Evolutionary conservation across 2,797 vertebrate species (phyloP), one percentile per base, ranked within the genome.

Genomic region (Sebastolobus alascanus): DNA sequence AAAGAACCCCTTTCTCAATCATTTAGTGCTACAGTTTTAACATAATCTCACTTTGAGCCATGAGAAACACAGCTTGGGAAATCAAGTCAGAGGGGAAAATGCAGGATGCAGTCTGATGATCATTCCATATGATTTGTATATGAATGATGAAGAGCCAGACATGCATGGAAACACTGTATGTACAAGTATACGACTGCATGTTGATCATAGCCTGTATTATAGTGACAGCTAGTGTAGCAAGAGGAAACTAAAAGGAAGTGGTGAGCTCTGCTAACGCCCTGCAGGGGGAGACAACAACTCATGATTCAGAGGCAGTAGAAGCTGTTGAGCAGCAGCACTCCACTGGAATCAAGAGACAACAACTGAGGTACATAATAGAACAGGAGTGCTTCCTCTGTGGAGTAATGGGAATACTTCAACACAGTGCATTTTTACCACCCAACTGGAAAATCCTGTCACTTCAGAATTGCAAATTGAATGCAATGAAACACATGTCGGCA

Each of bases 261-360:
- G 7, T 18, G 37, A 68, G 69, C 25, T 84, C 80, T 27, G 63
- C 64, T 35, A 16, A 11, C 12, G 54, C 6, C 89, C 94, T 87
- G 86, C 87, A 95, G 94, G 86, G 92, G 94, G 93, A 85, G 93
- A 87, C 86, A 91, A 29, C 8, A n/a, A 59, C 77, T 11, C 4
- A 5, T 11, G 8, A 31, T 1, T n/a, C 31, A 35, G 61, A 7
- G 37, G 29, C 56, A 66, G 4, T 1, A 20, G 8, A 18, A 67
- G 27, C 35, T 11, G 20, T 40, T 75, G 43, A 18, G 43, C 5
- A 68, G 11, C 70, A 46, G 31, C 43, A 8, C 69, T 73, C 3
- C n/a, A n/a, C 58, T 40, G 40, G 54, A 87, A 40, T 66, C 7
- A 69, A 61, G 75, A 83, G 74, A 64, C 66, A 22, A 16, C 35